These are phyloP conservation scores for Cyrtorhinus lividipennis DNA, from an alignment of 1,140 invertebrate genomes.

Conservation along the genomic window DNA sequence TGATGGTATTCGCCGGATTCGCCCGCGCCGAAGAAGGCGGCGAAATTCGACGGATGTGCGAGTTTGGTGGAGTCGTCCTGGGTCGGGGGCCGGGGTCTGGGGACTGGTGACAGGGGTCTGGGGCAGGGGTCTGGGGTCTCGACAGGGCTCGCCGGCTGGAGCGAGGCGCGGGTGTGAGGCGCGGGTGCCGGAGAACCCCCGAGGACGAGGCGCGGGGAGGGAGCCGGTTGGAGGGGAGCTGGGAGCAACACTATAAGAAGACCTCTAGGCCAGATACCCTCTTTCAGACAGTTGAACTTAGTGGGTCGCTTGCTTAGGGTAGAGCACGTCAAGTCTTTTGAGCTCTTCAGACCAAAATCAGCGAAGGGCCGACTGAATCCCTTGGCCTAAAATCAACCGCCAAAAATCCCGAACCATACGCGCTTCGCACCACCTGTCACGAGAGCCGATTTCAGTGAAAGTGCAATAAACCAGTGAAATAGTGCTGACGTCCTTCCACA, in stretches of 20 bases:
- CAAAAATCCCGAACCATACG: no score
- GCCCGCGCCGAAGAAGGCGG: no score
- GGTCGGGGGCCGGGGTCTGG: no score
- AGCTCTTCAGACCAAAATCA: no score
- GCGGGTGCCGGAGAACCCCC: background rate
- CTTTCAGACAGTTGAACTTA: conserved; percentile 8
- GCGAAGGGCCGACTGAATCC: no score
- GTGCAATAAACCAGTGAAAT: background rate
- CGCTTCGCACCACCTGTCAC: no score
- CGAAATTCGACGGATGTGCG: no score
- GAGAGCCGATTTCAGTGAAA: background rate
- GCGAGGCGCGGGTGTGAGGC: background rate
- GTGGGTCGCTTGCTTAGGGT: background rate
- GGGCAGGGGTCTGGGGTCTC: background rate
- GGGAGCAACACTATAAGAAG: conserved; percentile 7
- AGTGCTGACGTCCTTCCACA: background rate
- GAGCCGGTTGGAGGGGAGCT: background rate
- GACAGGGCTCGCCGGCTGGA: background rate
- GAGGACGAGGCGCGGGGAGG: background rate
- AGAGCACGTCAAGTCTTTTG: no score
- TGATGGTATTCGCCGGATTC: no score
- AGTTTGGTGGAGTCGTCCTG: no score
- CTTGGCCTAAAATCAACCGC: no score
- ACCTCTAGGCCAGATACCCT: conserved; percentile 7
- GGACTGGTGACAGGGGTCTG: no score